Conservation (phyloP, 2,797 vertebrate species). For the Erithacus rubecula region DNA sequence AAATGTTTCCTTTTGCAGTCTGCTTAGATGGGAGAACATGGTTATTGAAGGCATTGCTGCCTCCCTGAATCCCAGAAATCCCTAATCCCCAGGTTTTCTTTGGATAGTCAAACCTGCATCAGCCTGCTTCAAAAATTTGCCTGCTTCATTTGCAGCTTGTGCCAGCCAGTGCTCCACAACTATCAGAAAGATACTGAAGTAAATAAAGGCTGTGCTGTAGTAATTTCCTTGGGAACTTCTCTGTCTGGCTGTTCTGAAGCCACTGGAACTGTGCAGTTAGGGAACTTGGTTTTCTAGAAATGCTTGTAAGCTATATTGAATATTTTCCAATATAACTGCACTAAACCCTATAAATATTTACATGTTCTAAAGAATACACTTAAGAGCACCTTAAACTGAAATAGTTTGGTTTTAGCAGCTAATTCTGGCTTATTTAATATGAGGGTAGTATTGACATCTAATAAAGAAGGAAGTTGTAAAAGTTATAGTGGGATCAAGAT, state of each 20-base stretch:
- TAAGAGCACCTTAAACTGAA: background rate
- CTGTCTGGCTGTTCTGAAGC: background rate
- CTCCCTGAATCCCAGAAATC: background rate
- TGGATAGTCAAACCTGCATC: background rate
- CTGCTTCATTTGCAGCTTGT: background rate
- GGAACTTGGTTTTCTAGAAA: background rate
- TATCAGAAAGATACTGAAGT: background rate
- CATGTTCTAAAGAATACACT: background rate
- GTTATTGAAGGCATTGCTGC: background rate
- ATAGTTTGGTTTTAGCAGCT: background rate
- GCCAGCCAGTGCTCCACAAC: background rate
- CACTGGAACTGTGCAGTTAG: background rate
- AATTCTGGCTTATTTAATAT: background rate
- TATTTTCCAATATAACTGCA: background rate
- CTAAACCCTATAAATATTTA: background rate
- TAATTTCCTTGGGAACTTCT: background rate
- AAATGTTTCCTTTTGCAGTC: background rate
- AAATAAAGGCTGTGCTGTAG: background rate
- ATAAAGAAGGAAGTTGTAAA: background rate
- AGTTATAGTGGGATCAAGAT: background rate
- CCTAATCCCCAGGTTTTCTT: background rate
- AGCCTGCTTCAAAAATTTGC: background rate
- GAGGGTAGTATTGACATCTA: background rate
- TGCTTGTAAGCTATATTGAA: background rate
- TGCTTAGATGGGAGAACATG: background rate